Evolutionary conservation across 2,888 invertebrate genomes (phyloP).

Genomic region (Protodeltote pygarga): DNA sequence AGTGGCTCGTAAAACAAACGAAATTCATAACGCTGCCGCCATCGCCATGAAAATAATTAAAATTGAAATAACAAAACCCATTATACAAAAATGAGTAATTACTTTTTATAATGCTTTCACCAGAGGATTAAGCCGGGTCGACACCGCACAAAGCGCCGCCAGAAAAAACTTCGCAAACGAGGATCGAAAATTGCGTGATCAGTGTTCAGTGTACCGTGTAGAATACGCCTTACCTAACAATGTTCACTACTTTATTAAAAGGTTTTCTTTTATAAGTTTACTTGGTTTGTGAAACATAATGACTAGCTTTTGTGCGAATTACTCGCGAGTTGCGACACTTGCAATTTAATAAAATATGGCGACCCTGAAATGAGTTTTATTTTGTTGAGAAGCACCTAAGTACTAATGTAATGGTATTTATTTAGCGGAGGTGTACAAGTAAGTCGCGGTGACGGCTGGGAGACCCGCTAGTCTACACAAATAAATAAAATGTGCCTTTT

Average conservation of each 20-base stretch:
- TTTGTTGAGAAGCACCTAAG: not conserved
- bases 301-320: not conserved
- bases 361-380: slow-evolving; percentile 5
- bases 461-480: too few relatives aligned
- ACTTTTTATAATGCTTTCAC: slow-evolving; percentile 20
- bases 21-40: slow-evolving; percentile 8
- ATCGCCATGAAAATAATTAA: slow-evolving; percentile 24
- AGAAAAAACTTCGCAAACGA: not conserved
- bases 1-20: slow-evolving; percentile 13
- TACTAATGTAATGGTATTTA: slow-evolving; percentile 3
- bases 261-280: slow-evolving; percentile 2
- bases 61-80: slow-evolving; percentile 33
- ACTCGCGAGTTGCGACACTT: not conserved
- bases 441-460: not conserved
- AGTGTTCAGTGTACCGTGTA: slow-evolving; percentile 10
- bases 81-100: slow-evolving; percentile 36
- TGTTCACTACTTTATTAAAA: slow-evolving; percentile 13
- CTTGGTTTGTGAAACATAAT: slow-evolving; percentile 1
- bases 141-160: not conserved
- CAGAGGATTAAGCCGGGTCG: slow-evolving; percentile 2
- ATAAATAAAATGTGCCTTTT: too few relatives aligned
- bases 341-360: not conserved
- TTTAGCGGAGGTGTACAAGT: slow-evolving; percentile 8
- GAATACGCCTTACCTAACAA: slow-evolving; percentile 1
- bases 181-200: slow-evolving; percentile 13